Percentiles rank a stretch among this genome's conserved stretches.
These are phyloP conservation scores for Nilaparvata lugens DNA, from an alignment of 1,140 invertebrate genomes.

Conservation along the genomic window DNA sequence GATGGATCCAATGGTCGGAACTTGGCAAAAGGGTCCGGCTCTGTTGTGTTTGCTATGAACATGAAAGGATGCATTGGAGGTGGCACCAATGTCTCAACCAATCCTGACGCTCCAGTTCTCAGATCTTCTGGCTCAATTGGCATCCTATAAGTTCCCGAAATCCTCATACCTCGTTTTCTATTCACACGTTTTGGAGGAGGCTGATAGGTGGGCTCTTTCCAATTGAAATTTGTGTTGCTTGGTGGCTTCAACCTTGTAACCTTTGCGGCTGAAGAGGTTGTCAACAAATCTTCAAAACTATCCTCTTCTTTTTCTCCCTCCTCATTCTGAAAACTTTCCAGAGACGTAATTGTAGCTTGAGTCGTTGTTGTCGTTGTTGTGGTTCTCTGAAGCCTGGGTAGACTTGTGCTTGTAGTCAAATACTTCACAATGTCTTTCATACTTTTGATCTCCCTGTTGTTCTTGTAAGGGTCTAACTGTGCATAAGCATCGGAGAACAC, in stretches of 20 bases:
- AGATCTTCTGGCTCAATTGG: constrained; percentile 2
- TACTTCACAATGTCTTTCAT: background rate
- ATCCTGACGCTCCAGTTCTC: background rate
- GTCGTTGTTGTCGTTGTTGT: background rate
- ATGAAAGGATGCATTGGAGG: background rate
- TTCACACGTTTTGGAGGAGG: background rate
- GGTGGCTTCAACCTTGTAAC: background rate
- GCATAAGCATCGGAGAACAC: background rate
- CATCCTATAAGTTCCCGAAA: background rate
- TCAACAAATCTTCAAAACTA: too few species aligned
- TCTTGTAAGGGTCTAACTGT: background rate
- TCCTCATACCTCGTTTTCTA: background rate
- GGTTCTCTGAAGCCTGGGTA: background rate
- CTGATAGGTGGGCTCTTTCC: too few species aligned
- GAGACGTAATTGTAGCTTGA: background rate
- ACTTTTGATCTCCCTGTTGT: background rate
- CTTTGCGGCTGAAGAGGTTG: too few species aligned
- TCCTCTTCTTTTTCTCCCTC: too few species aligned
- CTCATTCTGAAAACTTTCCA: too few species aligned
- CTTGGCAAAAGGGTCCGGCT: background rate
- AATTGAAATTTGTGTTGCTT: background rate
- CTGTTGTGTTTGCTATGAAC: too few species aligned
- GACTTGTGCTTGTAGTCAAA: background rate
- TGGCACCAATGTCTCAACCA: background rate
- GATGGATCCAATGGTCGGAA: background rate